Percentiles rank a stretch among this genome's conserved stretches.
Evolutionary conservation across 2,113 vertebrate species (phyloP).

Genomic region (Sebastes fasciatus): DNA sequence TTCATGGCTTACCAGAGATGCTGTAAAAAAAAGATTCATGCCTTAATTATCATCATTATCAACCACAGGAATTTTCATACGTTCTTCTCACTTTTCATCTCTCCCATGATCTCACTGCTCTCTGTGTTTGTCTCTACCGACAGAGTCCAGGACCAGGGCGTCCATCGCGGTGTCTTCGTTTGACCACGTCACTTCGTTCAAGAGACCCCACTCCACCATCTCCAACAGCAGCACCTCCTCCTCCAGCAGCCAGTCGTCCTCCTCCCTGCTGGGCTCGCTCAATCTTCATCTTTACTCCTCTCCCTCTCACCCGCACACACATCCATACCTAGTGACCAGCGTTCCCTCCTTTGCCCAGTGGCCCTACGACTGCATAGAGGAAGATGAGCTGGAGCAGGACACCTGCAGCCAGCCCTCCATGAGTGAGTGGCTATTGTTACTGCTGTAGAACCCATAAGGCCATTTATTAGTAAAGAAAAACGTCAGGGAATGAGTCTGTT

Average conservation of each 20-base stretch:
- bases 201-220: slow-evolving; percentile 89
- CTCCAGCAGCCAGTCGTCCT: slow-evolving; percentile 88
- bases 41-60: neutral
- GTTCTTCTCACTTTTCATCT: neutral
- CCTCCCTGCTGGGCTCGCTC: slow-evolving; percentile 85
- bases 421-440: slow-evolving; percentile 75
- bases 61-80: neutral
- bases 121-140: slow-evolving; percentile 1
- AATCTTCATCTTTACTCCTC: slow-evolving; percentile 83
- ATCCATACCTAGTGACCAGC: slow-evolving; percentile 55
- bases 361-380: slow-evolving; percentile 86
- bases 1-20: neutral
- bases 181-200: slow-evolving; percentile 82
- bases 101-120: neutral
- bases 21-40: neutral
- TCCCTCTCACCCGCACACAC: slow-evolving; percentile 67
- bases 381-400: slow-evolving; percentile 88
- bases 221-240: slow-evolving; percentile 90
- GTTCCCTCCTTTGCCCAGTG: slow-evolving; percentile 81
- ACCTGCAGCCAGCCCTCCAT: slow-evolving; percentile 79
- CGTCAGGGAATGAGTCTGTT: neutral
- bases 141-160: slow-evolving; percentile 81
- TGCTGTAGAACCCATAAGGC: neutral
- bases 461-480: too few relatives aligned
- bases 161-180: slow-evolving; percentile 80